Percentiles rank a stretch among this genome's conserved stretches.
Conservation (phyloP, 2,797 vertebrate species). For the Schizopygopsis pylzovi region DNA sequence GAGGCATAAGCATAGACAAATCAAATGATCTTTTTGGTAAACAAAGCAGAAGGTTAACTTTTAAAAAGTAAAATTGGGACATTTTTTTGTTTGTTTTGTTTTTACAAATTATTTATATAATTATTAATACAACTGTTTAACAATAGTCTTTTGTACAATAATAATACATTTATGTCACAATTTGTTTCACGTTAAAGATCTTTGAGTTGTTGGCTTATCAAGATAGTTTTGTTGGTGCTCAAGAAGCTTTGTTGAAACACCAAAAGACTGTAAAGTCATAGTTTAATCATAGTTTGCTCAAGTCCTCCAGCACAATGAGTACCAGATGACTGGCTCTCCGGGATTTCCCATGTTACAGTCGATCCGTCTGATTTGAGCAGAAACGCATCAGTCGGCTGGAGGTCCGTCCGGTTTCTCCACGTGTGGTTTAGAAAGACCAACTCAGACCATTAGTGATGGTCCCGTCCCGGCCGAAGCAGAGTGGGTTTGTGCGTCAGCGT, state of each 20-base stretch:
- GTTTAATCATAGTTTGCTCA: not conserved
- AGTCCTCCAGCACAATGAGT: conserved; percentile 44
- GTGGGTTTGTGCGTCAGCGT: not conserved
- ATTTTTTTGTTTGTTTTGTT: too few species aligned
- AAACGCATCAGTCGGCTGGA: conserved; percentile 46
- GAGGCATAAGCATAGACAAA: not conserved
- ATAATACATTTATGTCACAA: not conserved
- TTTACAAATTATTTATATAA: not conserved
- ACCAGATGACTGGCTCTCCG: conserved; percentile 48
- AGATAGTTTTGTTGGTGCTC: not conserved
- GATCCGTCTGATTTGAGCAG: conserved; percentile 45
- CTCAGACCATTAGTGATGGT: conserved; percentile 9
- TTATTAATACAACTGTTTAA: not conserved
- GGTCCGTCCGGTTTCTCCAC: conserved; percentile 22
- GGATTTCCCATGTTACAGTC: conserved; percentile 44
- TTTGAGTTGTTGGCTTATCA: not conserved
- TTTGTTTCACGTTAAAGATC: not conserved
- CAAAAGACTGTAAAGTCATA: not conserved
- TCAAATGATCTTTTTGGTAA: not conserved
- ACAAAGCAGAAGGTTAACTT: not conserved
- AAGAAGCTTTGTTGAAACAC: not conserved
- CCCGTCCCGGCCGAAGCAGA: not conserved
- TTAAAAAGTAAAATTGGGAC: not conserved
- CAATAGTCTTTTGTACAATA: not conserved
- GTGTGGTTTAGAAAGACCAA: conserved; percentile 21